Evolutionary conservation across 2,888 invertebrate genomes (phyloP).

Genomic region (Lepidocyrtinus sp.): DNA sequence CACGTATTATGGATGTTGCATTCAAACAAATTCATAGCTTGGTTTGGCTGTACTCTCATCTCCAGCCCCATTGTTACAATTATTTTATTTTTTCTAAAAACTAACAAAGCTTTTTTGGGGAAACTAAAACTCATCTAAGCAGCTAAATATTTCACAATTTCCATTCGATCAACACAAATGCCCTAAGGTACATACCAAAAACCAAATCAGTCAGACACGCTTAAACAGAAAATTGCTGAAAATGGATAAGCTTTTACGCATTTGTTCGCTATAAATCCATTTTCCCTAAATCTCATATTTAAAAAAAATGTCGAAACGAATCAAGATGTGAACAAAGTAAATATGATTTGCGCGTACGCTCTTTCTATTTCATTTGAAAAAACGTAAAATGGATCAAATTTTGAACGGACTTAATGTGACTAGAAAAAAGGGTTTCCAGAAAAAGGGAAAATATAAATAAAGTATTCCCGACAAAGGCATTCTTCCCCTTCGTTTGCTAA

Average conservation of each 20-base stretch:
- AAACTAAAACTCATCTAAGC: too few relatives aligned
- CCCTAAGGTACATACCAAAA: neutral
- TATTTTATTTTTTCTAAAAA: neutral
- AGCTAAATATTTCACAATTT: neutral
- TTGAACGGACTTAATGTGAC: slow-evolving; percentile 51
- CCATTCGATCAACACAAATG: neutral
- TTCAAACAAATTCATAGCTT: too few relatives aligned
- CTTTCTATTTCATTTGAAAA: slow-evolving; percentile 38
- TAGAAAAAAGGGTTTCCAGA: slow-evolving; percentile 38
- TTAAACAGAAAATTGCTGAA: neutral
- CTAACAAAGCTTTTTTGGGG: neutral
- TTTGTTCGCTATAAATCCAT: neutral
- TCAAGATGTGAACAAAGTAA: slow-evolving; percentile 47
- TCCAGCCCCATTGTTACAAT: slow-evolving; percentile 15
- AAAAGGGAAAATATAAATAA: slow-evolving; percentile 46
- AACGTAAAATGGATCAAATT: slow-evolving; percentile 61
- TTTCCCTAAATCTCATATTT: neutral
- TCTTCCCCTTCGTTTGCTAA: slow-evolving; percentile 8
- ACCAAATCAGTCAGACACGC: neutral
- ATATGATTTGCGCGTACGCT: slow-evolving; percentile 9
- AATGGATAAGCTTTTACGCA: neutral
- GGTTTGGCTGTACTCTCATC: slow-evolving; percentile 36
- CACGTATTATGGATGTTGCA: too few relatives aligned
- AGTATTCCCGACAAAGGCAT: slow-evolving; percentile 40
- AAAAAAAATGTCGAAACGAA: slow-evolving; percentile 51